Base-by-base conservation (phyloP, 2,888 invertebrate genomes). In the Blera fallax region DNA sequence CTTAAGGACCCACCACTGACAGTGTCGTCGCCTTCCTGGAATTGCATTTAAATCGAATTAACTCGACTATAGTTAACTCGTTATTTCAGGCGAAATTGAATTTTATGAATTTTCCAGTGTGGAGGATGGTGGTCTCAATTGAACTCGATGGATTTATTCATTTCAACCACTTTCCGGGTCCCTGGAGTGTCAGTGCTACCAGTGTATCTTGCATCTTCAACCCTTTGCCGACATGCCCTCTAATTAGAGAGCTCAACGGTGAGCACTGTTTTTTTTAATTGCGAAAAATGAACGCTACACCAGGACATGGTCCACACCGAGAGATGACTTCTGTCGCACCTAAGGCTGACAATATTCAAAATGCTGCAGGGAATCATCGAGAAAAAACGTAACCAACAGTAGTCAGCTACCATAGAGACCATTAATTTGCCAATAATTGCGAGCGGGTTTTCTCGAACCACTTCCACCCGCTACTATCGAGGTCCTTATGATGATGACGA, bases 341-440 rank as follows among this genome's bases (percentile, higher is more conserved):
- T 8, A 83, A 29, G 40, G 32, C 48, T 24, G 37, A 48, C 18
- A 40, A 27, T 14, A 45, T n/a, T 48, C 40, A 10, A n/a, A 74
- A 37, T 43, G 56, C 8, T 5, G 3, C 18, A 14, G 40, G 27
- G 14, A 40, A 21, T 56, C 18, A 18, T 5, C 3, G 21, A 14
- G 29, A 32, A 10, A 70, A 56, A 58, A 52, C 21, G n/a, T n/a
- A 8, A 14, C 8, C 32, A 32, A n/a, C n/a, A n/a, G n/a, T 32
- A n/a, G 8, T 16, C 18, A 60, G 32, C 29, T 29, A 29, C 45
- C 10, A 62, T 54, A 37, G 52, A 70, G 45, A 56, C 80, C 60
- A 80, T 85, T 85, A 80, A 85, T 80, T 80, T 80, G 29, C 58
- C 85, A 72, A 85, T 80, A 85, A 80, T 76, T 80, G 80, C 76